Base-by-base conservation (phyloP, 1,140 invertebrate genomes). In the Ditylenchus dipsaci region DNA sequence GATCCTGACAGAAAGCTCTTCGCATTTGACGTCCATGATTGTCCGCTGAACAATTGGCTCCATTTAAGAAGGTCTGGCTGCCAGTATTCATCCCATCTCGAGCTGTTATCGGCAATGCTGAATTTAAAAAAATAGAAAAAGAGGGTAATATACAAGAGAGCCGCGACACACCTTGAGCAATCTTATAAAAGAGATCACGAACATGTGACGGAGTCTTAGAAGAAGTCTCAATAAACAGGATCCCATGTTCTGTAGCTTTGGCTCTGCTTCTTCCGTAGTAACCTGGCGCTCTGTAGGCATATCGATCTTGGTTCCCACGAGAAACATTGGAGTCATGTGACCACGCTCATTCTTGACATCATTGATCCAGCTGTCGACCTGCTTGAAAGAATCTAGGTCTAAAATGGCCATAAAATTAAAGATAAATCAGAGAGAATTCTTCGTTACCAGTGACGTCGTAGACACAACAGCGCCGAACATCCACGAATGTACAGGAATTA, bases 361-460 rank as follows among this genome's bases (percentile, higher is more conserved):
- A 85, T 98, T 95, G 82, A 99, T 98, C 95, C 95, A 99, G 85
- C 97, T 97, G 19, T 94, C 97, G 75, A 95, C 98, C 86, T 98
- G 95, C 86, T 97, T 94, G 88, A 98, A 99, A 81, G 95, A 97
- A 87, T 97, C 97, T 45, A 87, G 86, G n/a, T 30, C 59, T 61
- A 30, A 33, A 61, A 33, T 38, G 5, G 15, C 19, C 49, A 23
- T 42, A 33, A 23, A 59, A 59, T 59, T 30, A 59, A 26, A 59
- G 13, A 27, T n/a, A 19, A 19, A 30, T n/a, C 3, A 61, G 13
- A 33, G 27, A 61, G n/a, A 33, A 5, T 13, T 5, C 29, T 13
- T 23, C 21, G 86, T 84, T 86, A 95, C 92, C 97, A 76, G 95
- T 97, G 79, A 97, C 97, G 86, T 98, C 95, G 87, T 97, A 98